These are phyloP conservation scores for Protonibea diacanthus DNA, from an alignment of 2,797 vertebrate genomes.

Conservation along the genomic window DNA sequence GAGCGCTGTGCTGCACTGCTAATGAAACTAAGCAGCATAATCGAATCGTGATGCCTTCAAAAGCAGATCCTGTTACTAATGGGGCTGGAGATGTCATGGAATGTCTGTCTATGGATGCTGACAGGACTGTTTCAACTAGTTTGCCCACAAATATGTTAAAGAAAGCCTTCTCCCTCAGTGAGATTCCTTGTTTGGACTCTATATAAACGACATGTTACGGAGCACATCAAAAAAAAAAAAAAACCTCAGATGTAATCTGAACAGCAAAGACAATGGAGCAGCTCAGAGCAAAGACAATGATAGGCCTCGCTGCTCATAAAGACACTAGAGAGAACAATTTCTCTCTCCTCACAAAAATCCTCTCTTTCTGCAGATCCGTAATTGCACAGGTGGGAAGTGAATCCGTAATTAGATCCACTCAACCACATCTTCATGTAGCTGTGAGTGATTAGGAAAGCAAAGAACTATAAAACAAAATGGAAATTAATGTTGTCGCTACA, in stretches of 20 bases:
- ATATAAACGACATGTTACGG: conserved; percentile 51
- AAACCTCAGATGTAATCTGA: conserved; percentile 39
- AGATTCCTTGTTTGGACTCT: conserved; percentile 52
- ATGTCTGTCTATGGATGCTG: conserved; percentile 46
- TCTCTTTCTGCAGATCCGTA: conserved; percentile 52
- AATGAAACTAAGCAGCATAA: conserved; percentile 60
- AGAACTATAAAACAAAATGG: conserved; percentile 48
- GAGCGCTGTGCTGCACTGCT: conserved; percentile 27
- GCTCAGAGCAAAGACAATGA: conserved; percentile 48
- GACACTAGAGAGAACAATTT: conserved; percentile 35
- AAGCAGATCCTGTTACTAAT: conserved; percentile 66
- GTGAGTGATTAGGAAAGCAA: conserved; percentile 54
- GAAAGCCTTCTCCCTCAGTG: conserved; percentile 43
- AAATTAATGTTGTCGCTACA: conserved; percentile 54
- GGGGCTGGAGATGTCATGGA: conserved; percentile 52
- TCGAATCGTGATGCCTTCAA: conserved; percentile 59
- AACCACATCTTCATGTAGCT: conserved; percentile 43
- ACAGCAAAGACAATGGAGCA: conserved; percentile 29
- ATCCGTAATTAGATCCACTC: conserved; percentile 56
- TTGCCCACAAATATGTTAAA: conserved; percentile 62
- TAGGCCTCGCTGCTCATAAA: conserved; percentile 38
- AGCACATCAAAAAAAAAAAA: conserved; percentile 41
- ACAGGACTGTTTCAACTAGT: conserved; percentile 54
- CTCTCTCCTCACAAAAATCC: conserved; percentile 25
- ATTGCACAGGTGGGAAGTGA: conserved; percentile 63